Conservation (phyloP, 92 coral and sea anemone species). For the Porites cylindrica region DNA sequence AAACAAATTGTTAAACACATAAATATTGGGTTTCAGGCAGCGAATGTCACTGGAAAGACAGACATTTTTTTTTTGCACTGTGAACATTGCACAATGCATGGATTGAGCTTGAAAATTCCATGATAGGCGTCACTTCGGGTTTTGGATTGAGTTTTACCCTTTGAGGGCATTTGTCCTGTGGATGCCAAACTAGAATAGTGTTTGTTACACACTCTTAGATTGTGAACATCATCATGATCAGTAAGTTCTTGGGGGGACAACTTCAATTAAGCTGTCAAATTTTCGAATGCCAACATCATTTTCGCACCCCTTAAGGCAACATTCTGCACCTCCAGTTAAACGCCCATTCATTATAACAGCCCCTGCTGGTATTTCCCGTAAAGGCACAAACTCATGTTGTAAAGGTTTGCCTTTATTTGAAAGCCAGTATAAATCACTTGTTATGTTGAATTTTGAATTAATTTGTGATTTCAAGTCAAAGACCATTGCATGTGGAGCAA, state of each 20-base stretch:
- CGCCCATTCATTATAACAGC: conserved; percentile 42
- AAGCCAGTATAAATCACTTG: conserved; percentile 28
- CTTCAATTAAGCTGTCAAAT: conserved; percentile 28
- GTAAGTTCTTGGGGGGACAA: conserved; percentile 3
- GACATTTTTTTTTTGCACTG: conserved; percentile 32
- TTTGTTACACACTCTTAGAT: conserved; percentile 15
- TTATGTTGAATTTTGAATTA: conserved; percentile 7
- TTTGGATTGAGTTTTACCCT: conserved; percentile 16
- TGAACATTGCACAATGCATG: conserved; percentile 47
- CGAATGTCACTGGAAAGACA: conserved; percentile 37
- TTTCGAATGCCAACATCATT: conserved; percentile 47
- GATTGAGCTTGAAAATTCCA: conserved; percentile 42
- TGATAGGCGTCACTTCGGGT: conserved; percentile 26
- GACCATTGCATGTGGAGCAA: conserved; percentile 10
- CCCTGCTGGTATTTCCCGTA: conserved; percentile 20
- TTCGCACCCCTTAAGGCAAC: conserved; percentile 37
- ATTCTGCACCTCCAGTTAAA: conserved; percentile 38
- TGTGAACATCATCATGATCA: neutral
- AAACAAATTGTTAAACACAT: conserved; percentile 35
- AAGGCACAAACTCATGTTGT: neutral
- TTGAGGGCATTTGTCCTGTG: conserved; percentile 14
- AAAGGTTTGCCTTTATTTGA: conserved; percentile 58
- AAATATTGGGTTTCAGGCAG: conserved; percentile 55
- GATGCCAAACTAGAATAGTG: conserved; percentile 3
- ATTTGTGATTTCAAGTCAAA: conserved; percentile 39